Base-by-base conservation (phyloP, 64 coral and sea anemone genomes). In the Dendronephthya gigantea region DNA sequence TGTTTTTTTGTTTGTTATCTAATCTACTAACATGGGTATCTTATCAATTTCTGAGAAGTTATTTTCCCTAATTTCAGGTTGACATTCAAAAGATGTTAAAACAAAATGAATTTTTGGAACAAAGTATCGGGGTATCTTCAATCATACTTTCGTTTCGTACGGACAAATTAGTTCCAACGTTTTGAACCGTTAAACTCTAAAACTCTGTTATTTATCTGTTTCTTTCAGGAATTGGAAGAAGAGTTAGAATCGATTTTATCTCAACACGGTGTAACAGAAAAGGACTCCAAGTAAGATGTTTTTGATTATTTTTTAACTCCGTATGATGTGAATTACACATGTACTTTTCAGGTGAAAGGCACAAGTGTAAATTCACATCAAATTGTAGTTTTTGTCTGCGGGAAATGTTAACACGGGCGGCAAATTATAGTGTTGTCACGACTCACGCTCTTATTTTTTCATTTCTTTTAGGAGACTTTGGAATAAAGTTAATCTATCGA, bases 101-200 rank as follows among this genome's bases (percentile, higher is more conserved):
- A 89, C 91, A 97, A 83, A 97, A 97, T 83, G 91, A 97, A 43
- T 97, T 97, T 79, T 75, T 97, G 39, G 94, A 97, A 82, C 91
- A 97, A 82, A 85, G 89, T 62, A 97, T 93, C 50, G 83, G 89
- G 84, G 94, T 86, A 86, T n/a, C n/a, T n/a, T n/a, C n/a, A n/a
- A n/a, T n/a, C n/a, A n/a, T n/a, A n/a, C n/a, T n/a, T n/a, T n/a
- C n/a, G n/a, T n/a, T n/a, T n/a, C n/a, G n/a, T n/a, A n/a, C n/a
- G n/a, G n/a, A n/a, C n/a, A n/a, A n/a, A n/a, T n/a, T n/a, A n/a
- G n/a, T n/a, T n/a, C n/a, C n/a, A n/a, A n/a, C n/a, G n/a, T n/a
- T n/a, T n/a, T n/a, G n/a, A n/a, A n/a, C n/a, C 17, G 14, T 6
- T 58, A 58, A 58, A 16, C 14, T 11, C 14, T 6, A 19, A 58